phyloP scores from a whole-genome alignment of 2,113 vertebrate species.

The Melospiza georgiana region DNA sequence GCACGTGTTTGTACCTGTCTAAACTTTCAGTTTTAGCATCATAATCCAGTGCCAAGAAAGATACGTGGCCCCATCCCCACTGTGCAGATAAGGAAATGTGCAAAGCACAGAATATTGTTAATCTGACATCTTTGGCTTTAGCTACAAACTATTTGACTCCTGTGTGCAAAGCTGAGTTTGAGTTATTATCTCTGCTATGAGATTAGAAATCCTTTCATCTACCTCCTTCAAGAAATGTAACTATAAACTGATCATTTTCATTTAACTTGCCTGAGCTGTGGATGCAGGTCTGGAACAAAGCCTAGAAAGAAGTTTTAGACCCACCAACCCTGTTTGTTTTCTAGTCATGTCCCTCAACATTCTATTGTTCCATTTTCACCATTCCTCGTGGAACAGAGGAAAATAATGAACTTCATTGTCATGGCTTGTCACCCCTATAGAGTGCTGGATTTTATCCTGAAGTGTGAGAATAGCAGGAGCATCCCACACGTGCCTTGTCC shows the following conservation, averaged over 20 bases:
- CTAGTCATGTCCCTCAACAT: background rate
- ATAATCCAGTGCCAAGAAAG: background rate
- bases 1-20: background rate
- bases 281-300: background rate
- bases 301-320: background rate
- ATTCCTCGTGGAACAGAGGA: background rate
- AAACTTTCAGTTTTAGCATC: background rate
- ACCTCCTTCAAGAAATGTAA: background rate
- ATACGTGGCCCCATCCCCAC: background rate
- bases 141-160: background rate
- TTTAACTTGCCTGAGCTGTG: background rate
- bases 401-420: background rate
- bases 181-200: background rate
- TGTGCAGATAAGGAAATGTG: background rate
- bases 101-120: background rate
- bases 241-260: background rate
- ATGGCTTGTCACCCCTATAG: conserved; percentile 19
- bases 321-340: background rate
- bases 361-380: background rate
- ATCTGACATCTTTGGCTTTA: conserved; percentile 17
- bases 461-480: conserved; percentile 48
- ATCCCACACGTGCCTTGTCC: conserved; percentile 59
- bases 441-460: conserved; percentile 12
- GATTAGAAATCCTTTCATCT: background rate
- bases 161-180: background rate